These are phyloP conservation scores for Corynorhinus townsendii DNA, from an alignment of 2,113 vertebrate species.

Conservation along the genomic window DNA sequence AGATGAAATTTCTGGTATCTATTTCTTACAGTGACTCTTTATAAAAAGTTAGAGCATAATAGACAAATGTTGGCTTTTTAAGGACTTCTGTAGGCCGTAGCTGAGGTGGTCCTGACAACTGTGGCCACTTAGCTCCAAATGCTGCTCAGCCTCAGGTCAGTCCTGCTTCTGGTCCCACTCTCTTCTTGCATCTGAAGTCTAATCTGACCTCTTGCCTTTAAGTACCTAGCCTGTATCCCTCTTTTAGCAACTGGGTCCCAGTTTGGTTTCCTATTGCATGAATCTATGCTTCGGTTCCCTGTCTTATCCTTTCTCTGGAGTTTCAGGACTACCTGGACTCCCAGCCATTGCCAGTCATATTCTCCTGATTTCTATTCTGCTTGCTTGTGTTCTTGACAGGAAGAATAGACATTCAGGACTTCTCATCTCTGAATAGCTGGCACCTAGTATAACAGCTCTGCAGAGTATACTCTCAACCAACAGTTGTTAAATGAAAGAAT, in stretches of 20 bases:
- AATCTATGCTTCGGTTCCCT: not conserved
- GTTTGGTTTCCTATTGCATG: fast-evolving
- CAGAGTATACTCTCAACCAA: not conserved
- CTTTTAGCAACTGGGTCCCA: not conserved
- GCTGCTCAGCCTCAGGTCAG: not conserved
- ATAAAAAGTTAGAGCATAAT: not conserved
- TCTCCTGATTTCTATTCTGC: not conserved
- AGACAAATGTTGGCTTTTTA: not conserved
- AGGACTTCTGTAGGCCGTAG: not conserved
- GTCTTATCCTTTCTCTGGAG: not conserved
- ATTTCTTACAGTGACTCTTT: not conserved
- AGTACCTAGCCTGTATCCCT: not conserved
- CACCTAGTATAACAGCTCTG: not conserved
- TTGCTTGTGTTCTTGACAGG: not conserved
- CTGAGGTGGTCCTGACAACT: not conserved
- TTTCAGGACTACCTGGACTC: not conserved
- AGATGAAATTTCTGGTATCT: not conserved
- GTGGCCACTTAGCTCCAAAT: not conserved
- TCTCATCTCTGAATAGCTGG: not conserved
- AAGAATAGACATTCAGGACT: not conserved
- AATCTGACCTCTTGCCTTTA: not conserved
- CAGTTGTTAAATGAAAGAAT: not conserved
- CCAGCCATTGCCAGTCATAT: not conserved
- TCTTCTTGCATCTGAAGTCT: not conserved
- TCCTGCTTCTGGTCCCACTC: not conserved